These are phyloP conservation scores for Synanceia verrucosa DNA, from an alignment of 2,797 vertebrate genomes.

Conservation along the genomic window DNA sequence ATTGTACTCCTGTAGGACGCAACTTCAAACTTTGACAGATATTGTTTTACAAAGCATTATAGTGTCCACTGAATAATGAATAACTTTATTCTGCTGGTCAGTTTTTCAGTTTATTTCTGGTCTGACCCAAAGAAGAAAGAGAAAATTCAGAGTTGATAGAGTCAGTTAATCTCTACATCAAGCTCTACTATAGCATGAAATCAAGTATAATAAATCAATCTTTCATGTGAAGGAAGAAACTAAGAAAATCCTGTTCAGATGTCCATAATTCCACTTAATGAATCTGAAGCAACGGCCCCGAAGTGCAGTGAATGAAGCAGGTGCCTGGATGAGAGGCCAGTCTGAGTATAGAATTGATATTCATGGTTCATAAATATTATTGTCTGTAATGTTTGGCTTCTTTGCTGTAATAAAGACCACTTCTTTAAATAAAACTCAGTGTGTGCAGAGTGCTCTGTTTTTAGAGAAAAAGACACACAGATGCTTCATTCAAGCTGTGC, in stretches of 20 bases:
- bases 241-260: slow-evolving; percentile 5
- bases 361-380: slow-evolving; percentile 75
- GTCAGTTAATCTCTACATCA: not conserved
- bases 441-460: not conserved
- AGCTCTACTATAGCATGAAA: slow-evolving; percentile 32
- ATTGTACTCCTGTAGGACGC: slow-evolving; percentile 56
- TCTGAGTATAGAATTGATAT: slow-evolving; percentile 58
- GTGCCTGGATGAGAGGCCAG: slow-evolving; percentile 55
- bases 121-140: slow-evolving; percentile 40
- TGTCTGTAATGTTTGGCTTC: slow-evolving; percentile 83
- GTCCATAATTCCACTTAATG: slow-evolving; percentile 2
- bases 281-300: slow-evolving; percentile 42
- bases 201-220: no score
- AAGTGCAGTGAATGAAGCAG: slow-evolving; percentile 51
- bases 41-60: slow-evolving; percentile 37
- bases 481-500: no score
- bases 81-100: slow-evolving; percentile 36
- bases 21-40: slow-evolving; percentile 35
- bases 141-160: slow-evolving; percentile 16
- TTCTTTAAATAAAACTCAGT: slow-evolving; percentile 71
- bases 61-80: slow-evolving; percentile 34
- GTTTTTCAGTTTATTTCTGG: slow-evolving; percentile 38
- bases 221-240: no score
- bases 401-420: slow-evolving; percentile 83
- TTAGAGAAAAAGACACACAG: not conserved